Conservation (phyloP, 2,113 vertebrate species). For the Phrynosoma platyrhinos region DNA sequence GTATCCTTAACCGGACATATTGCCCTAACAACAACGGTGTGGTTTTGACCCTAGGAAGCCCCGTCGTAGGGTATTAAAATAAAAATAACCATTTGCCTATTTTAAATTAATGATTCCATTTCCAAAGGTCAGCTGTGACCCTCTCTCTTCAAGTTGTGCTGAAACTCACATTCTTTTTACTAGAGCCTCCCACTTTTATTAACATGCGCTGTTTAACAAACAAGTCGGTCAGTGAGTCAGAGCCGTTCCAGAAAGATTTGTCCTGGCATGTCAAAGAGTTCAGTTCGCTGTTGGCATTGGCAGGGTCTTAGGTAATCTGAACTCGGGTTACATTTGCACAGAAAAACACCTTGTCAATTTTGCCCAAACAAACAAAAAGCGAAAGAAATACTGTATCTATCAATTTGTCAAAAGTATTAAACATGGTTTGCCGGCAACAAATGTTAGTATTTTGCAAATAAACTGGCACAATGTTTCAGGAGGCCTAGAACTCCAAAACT, state of each 20-base stretch:
- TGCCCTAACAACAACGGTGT: no score
- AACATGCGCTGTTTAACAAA: background rate
- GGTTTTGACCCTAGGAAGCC: no score
- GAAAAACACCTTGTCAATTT: background rate
- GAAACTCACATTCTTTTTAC: background rate
- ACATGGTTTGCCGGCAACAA: no score
- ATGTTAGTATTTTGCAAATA: no score
- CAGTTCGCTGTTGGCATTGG: constrained; percentile 13
- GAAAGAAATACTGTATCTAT: background rate
- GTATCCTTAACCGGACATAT: no score
- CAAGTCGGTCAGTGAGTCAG: background rate
- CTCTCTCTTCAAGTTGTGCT: background rate
- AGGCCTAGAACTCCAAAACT: no score
- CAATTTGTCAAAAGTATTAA: no score
- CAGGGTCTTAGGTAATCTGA: constrained; percentile 29
- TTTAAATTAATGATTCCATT: no score
- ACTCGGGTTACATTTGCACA: constrained; percentile 9
- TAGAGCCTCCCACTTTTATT: no score
- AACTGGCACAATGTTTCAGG: no score
- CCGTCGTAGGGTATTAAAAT: no score
- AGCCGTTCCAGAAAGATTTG: background rate
- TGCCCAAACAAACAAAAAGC: background rate
- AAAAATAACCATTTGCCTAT: no score
- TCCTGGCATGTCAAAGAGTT: constrained; percentile 11
- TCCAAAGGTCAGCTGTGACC: background rate